Evolutionary conservation across 2,113 vertebrate species (phyloP).

Genomic region (Cheilinus undulatus): DNA sequence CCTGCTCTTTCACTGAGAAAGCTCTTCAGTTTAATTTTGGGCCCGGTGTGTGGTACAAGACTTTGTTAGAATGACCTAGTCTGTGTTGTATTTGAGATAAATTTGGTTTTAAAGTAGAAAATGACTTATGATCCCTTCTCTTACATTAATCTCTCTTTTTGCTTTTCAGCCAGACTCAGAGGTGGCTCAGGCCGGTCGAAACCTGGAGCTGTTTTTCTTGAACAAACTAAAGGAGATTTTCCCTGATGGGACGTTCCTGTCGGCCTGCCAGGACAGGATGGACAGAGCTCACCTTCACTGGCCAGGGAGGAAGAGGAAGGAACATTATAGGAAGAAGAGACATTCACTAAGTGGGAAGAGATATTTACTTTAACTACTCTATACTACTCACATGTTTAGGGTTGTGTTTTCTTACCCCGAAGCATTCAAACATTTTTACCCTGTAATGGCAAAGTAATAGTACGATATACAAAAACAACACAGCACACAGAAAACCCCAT

Average conservation of each 20-base stretch:
- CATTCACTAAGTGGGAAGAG: slow-evolving; percentile 77
- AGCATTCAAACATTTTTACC: no score
- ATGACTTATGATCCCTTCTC: neutral
- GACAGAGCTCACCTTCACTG: slow-evolving; percentile 83
- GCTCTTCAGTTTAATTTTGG: no score
- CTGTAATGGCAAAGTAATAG: no score
- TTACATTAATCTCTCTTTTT: neutral
- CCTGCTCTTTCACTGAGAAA: no score
- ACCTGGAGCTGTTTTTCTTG: slow-evolving; percentile 89
- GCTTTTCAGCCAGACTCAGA: slow-evolving; percentile 90
- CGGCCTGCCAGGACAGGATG: slow-evolving; percentile 80
- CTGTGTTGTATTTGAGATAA: no score
- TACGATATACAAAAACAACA: no score
- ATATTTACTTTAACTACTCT: slow-evolving; percentile 54
- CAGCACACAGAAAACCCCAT: no score
- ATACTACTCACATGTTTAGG: neutral
- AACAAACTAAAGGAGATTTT: slow-evolving; percentile 88
- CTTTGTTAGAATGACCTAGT: no score
- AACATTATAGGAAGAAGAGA: slow-evolving; percentile 69
- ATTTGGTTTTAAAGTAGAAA: neutral
- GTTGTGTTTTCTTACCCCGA: no score
- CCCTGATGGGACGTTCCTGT: slow-evolving; percentile 85
- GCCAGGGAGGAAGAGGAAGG: slow-evolving; percentile 87
- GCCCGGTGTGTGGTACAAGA: no score
- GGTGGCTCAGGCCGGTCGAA: slow-evolving; percentile 91